Evolutionary conservation across 2,888 invertebrate genomes (phyloP), one percentile per base, ranked within the genome.

Genomic region (Heteromyza rotundicornis): DNA sequence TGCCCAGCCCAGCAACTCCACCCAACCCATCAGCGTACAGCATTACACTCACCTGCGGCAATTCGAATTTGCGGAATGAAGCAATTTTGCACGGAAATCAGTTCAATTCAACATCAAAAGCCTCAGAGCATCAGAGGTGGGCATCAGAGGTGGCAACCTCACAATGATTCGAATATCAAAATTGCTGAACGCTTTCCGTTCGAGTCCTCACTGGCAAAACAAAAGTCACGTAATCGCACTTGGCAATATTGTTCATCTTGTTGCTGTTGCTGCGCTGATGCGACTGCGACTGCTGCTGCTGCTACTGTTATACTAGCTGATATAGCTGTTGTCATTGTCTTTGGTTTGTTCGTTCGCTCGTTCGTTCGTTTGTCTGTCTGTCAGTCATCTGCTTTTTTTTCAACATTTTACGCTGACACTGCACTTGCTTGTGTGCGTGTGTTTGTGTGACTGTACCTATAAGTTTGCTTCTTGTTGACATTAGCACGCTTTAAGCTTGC

Each of bases 331-430:
- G 14, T 14, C 7, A 7, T 47, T 20, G 47, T 20, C 14, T 3
- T 47, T 40, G 40, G 2, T 40, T 8, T 40, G 5, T 7, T 40
- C n/a, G n/a, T 14, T 40, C n/a, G 27, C 27, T 27, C 10, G n/a
- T n/a, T n/a, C n/a, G n/a, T 7, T 40, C 40, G 40, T 40, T n/a
- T 20, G 47, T 19, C 47, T 47, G 3, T 47, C 19, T 19, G 20
- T 19, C 2, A 19, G 47, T 47, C 47, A 47, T 47, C 17, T 19
- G 47, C 19, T 47, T 47, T 5, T 19, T 19, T 47, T n/a, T n/a
- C n/a, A n/a, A n/a, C n/a, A n/a, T n/a, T n/a, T 47, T 19, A 14
- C 47, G 47, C 47, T 47, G 47, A 47, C 47, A 47, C 47, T 47
- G 47, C 47, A 47, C 47, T 47, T 47, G n/a, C n/a, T 8, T 40